phyloP scores from a whole-genome alignment of 2,888 invertebrate genomes.

The Zhuqinia jingwanae region DNA sequence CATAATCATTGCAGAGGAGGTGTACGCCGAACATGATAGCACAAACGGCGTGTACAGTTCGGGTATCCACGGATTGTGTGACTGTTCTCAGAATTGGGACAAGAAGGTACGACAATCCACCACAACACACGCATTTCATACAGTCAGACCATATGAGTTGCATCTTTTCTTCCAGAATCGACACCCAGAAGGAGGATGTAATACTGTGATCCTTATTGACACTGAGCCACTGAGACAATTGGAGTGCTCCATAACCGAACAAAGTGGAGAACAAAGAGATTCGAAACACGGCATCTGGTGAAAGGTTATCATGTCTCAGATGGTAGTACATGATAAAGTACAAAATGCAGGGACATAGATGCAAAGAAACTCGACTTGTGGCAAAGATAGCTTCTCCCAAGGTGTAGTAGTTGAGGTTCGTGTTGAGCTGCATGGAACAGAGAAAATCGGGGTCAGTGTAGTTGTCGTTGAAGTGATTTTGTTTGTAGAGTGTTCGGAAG shows the following conservation, averaged over 20 bases:
- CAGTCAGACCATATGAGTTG: slow-evolving; percentile 44
- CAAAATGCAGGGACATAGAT: slow-evolving; percentile 72
- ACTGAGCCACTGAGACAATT: no score
- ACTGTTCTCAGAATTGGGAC: slow-evolving; percentile 92
- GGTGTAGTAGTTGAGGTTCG: slow-evolving; percentile 71
- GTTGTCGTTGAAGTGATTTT: slow-evolving; percentile 40
- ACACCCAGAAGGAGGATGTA: slow-evolving; percentile 4
- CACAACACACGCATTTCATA: slow-evolving; percentile 51
- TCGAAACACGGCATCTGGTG: slow-evolving; percentile 46
- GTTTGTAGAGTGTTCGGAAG: slow-evolving; percentile 59
- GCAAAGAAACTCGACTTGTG: slow-evolving; percentile 72
- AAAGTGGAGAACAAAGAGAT: slow-evolving; percentile 46
- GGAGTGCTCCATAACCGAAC: slow-evolving; percentile 73
- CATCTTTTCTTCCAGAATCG: slow-evolving; percentile 53
- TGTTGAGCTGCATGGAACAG: slow-evolving; percentile 71
- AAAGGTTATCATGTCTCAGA: slow-evolving; percentile 69
- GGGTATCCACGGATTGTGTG: slow-evolving; percentile 98
- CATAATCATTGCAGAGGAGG: slow-evolving; percentile 96
- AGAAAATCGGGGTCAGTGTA: slow-evolving; percentile 69
- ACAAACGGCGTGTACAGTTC: slow-evolving; percentile 97
- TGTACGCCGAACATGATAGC: slow-evolving; percentile 93
- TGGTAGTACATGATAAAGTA: slow-evolving; percentile 77
- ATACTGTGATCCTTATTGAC: no score
- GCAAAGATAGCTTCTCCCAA: slow-evolving; percentile 66
- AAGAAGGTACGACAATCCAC: slow-evolving; percentile 56